Evolutionary conservation across 2,888 invertebrate genomes (phyloP).

Genomic region (Drosophila ezoana): DNA sequence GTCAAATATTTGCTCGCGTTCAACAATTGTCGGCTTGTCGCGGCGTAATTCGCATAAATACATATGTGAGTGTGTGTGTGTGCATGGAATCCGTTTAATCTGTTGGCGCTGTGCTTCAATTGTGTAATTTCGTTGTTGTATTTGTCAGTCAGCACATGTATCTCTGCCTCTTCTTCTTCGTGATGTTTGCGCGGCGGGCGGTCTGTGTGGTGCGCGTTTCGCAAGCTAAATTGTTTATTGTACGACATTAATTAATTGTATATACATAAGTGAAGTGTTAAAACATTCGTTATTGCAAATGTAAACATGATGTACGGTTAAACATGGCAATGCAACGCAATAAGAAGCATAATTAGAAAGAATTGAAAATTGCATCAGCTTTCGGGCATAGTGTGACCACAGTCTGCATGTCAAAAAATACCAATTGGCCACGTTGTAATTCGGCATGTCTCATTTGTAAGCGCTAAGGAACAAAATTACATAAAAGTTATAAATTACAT

Average conservation of each 20-base stretch:
- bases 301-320: slow-evolving; percentile 5
- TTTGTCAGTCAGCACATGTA: slow-evolving; percentile 31
- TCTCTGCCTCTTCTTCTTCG: slow-evolving; percentile 4
- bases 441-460: neutral
- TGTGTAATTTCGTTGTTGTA: slow-evolving; percentile 32
- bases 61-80: neutral
- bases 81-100: slow-evolving; percentile 14
- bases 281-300: slow-evolving; percentile 14
- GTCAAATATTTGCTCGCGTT: slow-evolving; percentile 6
- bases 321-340: neutral
- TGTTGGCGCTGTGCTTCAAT: slow-evolving; percentile 33
- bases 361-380: slow-evolving; percentile 1
- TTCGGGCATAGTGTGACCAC: slow-evolving; percentile 7
- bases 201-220: slow-evolving; percentile 28
- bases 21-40: slow-evolving; percentile 4
- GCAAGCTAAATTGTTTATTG: slow-evolving; percentile 35
- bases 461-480: neutral
- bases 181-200: slow-evolving; percentile 29
- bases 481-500: neutral
- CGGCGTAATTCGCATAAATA: neutral
- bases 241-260: slow-evolving; percentile 25
- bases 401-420: neutral
- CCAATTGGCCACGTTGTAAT: neutral
- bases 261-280: slow-evolving; percentile 11
- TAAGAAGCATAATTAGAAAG: slow-evolving; percentile 2